These are phyloP conservation scores for Panonychus citri DNA, from an alignment of 1,140 invertebrate species.

Conservation along the genomic window DNA sequence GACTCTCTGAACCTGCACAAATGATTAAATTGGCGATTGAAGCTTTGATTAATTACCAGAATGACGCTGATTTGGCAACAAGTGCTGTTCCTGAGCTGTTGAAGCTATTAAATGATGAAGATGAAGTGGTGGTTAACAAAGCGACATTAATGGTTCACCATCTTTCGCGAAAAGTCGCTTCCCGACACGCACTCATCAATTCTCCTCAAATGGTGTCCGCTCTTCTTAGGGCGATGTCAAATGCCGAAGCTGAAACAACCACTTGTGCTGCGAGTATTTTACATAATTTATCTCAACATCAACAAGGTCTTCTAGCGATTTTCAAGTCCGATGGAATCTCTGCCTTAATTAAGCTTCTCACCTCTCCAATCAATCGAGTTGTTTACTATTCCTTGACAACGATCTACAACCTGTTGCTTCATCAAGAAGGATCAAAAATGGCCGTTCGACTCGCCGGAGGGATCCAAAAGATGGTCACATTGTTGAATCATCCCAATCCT, in stretches of 20 bases:
- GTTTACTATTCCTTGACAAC: constrained; percentile 96
- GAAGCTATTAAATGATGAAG: constrained; percentile 89
- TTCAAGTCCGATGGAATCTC: constrained; percentile 97
- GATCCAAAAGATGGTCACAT: constrained; percentile 89
- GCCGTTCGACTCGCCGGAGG: constrained; percentile 85
- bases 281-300: constrained; percentile 89
- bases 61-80: constrained; percentile 89
- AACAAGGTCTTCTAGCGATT: constrained; percentile 83
- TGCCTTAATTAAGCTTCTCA: constrained; percentile 79
- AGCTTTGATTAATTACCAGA: constrained; percentile 95
- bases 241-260: constrained; percentile 83
- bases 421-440: constrained; percentile 95
- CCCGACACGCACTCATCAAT: constrained; percentile 93
- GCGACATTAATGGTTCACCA: constrained; percentile 98
- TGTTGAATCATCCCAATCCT: constrained; percentile 83
- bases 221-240: constrained; percentile 69
- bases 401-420: constrained; percentile 81
- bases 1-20: constrained; percentile 81
- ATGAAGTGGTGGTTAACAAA: constrained; percentile 91
- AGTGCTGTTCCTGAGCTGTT: constrained; percentile 92
- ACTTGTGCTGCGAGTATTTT: constrained; percentile 81
- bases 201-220: constrained; percentile 56
- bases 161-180: constrained; percentile 92
- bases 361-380: constrained; percentile 87
- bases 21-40: constrained; percentile 84